Evolutionary conservation across 2,113 vertebrate genomes (phyloP).

Genomic region (Anseranas semipalmata): DNA sequence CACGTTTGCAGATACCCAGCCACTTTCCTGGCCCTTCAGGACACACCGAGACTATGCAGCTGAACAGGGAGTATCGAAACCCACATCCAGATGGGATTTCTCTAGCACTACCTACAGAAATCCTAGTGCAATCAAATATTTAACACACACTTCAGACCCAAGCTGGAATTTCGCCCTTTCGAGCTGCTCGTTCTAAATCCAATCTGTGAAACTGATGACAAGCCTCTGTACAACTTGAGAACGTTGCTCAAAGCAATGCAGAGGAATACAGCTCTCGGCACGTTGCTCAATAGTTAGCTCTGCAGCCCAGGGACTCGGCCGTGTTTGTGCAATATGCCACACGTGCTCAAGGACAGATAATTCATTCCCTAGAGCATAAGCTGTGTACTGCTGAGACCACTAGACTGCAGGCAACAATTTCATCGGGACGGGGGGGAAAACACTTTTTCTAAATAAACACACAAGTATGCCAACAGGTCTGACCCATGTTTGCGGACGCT

Average conservation of each 20-base stretch:
- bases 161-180: not conserved
- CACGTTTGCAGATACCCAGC: accelerated
- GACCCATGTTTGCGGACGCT: not conserved
- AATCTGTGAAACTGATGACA: not conserved
- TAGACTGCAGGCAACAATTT: not conserved
- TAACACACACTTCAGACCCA: accelerated
- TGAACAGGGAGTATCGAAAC: accelerated
- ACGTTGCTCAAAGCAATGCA: accelerated
- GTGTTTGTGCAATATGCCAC: not conserved
- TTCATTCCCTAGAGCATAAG: accelerated
- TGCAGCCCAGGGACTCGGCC: not conserved
- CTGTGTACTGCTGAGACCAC: accelerated
- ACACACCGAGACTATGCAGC: accelerated
- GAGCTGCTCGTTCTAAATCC: not conserved
- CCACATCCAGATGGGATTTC: accelerated
- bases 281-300: accelerated
- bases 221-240: accelerated
- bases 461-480: not conserved
- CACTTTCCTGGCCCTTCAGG: accelerated
- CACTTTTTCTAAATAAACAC: not conserved
- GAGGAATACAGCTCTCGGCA: accelerated
- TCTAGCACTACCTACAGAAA: not conserved
- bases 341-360: not conserved
- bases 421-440: not conserved
- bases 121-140: accelerated